phyloP scores from a whole-genome alignment of 2,888 invertebrate genomes.

The Augiades crinisus region DNA sequence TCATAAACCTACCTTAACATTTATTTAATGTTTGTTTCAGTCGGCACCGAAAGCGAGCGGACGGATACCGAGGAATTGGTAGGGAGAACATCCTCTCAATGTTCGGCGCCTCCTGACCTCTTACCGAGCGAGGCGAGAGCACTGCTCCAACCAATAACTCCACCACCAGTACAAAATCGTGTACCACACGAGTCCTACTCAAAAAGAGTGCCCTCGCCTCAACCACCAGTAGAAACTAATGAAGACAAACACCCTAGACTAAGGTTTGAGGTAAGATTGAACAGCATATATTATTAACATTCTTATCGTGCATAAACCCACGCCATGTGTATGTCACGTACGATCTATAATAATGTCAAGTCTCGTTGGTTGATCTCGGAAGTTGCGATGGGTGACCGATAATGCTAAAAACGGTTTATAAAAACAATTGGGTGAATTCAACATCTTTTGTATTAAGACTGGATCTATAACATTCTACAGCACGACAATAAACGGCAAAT shows the following conservation, averaged over 20 bases:
- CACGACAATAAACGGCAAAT: neutral
- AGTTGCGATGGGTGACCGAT: too few species aligned
- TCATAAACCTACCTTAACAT: neutral
- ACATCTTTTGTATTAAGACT: too few species aligned
- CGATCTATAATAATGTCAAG: too few species aligned
- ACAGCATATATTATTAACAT: neutral
- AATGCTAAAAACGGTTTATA: too few species aligned
- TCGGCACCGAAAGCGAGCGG: slow-evolving; percentile 83
- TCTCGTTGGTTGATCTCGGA: too few species aligned
- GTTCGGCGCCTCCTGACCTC: slow-evolving; percentile 84
- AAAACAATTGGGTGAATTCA: too few species aligned
- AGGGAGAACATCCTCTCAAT: slow-evolving; percentile 83
- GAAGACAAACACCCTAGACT: slow-evolving; percentile 64
- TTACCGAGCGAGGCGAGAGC: slow-evolving; percentile 81
- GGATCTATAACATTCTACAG: too few species aligned
- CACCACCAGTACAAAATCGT: slow-evolving; percentile 34
- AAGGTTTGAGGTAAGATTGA: slow-evolving; percentile 62
- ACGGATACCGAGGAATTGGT: slow-evolving; percentile 87
- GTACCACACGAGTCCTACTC: slow-evolving; percentile 30
- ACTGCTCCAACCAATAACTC: slow-evolving; percentile 55
- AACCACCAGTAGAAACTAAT: slow-evolving; percentile 37
- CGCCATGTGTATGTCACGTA: too few species aligned
- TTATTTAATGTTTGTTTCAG: slow-evolving; percentile 59
- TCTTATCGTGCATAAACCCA: neutral
- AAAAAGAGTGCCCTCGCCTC: slow-evolving; percentile 35